Percentiles rank a stretch among this genome's conserved stretches.
These are phyloP conservation scores for Gibbula magus DNA, from an alignment of 2,888 invertebrate genomes.

Conservation along the genomic window DNA sequence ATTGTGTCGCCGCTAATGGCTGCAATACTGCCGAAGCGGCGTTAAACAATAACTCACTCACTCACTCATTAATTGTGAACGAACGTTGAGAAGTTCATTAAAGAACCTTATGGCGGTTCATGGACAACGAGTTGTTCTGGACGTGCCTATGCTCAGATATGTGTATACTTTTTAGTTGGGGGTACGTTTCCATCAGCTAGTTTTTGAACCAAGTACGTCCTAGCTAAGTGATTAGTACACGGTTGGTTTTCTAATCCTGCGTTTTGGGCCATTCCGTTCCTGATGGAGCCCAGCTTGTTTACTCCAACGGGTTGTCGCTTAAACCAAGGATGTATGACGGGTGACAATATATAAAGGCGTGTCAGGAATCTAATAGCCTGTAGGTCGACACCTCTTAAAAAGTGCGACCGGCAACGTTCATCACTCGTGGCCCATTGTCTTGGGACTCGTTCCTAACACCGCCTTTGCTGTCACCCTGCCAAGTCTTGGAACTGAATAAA, in stretches of 20 bases:
- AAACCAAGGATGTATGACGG: background rate
- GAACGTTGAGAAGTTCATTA: too few relatives aligned
- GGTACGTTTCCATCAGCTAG: background rate
- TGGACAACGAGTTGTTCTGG: too few relatives aligned
- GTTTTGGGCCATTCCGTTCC: background rate
- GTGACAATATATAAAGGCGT: background rate
- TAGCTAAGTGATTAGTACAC: background rate
- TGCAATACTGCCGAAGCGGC: too few relatives aligned
- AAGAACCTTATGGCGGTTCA: too few relatives aligned
- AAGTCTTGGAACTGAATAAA: background rate
- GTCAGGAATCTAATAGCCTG: background rate
- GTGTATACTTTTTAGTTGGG: too few relatives aligned
- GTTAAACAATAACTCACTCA: too few relatives aligned
- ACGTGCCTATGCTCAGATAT: too few relatives aligned
- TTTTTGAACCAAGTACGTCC: background rate
- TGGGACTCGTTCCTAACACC: background rate
- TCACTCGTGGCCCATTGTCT: background rate
- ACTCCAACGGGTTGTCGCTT: background rate
- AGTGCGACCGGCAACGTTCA: background rate
- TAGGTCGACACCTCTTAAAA: background rate
- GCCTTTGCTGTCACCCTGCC: background rate
- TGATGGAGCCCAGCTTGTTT: background rate
- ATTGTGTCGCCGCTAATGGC: too few relatives aligned
- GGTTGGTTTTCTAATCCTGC: background rate
- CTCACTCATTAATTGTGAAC: too few relatives aligned